A percentile compares a stretch with the other conserved stretches of the same genome.
These are phyloP conservation scores for Elegia similella DNA, from an alignment of 2,888 invertebrate genomes.

Conservation along the genomic window DNA sequence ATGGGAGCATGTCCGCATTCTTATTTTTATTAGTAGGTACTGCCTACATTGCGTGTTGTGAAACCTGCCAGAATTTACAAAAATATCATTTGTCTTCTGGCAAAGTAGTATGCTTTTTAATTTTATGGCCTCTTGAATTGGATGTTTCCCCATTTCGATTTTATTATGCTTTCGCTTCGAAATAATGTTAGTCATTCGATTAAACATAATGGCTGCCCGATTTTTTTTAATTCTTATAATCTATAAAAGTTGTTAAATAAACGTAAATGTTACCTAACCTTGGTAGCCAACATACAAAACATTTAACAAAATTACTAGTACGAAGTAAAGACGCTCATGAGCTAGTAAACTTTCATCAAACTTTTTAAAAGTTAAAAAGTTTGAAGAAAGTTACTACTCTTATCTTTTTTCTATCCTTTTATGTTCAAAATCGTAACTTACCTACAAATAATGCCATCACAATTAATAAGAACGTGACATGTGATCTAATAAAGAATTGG, in stretches of 20 bases:
- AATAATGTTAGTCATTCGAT: neutral
- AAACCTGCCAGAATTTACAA: constrained; percentile 29
- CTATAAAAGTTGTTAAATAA: no score
- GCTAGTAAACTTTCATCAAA: no score
- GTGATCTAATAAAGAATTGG: constrained; percentile 12
- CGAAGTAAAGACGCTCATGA: no score
- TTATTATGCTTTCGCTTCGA: constrained; percentile 1
- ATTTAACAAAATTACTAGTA: no score
- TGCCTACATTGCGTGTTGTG: constrained; percentile 30
- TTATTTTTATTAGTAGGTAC: constrained; percentile 25
- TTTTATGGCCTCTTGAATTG: constrained; percentile 25
- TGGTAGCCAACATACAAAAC: no score
- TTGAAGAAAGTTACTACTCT: no score
- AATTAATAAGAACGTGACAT: constrained; percentile 1
- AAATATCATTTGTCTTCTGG: constrained; percentile 28
- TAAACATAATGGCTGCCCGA: neutral
- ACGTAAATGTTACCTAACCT: no score
- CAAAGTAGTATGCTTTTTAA: constrained; percentile 29
- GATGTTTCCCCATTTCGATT: constrained; percentile 10
- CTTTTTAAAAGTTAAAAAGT: no score
- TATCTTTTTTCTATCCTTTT: no score
- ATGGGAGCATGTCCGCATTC: constrained; percentile 20
- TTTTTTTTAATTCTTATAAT: neutral
- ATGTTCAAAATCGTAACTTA: no score
- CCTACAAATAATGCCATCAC: neutral